Evolutionary conservation across 1,140 invertebrate species (phyloP), one percentile per base, ranked within the genome.

Genomic region (Heterodera schachtii): DNA sequence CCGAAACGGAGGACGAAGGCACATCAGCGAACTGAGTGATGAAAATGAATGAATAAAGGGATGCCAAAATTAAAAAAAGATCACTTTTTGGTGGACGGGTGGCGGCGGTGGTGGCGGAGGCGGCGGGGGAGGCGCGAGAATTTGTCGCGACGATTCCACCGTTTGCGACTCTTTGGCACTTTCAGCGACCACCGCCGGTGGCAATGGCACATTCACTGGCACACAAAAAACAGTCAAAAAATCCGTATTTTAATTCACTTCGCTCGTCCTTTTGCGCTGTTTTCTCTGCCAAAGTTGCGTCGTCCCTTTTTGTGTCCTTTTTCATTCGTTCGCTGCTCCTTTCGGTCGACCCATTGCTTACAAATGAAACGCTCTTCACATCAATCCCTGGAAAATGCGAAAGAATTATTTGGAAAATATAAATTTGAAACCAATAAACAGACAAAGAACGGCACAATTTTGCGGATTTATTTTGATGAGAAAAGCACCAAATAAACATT

Each of bases 61-160:
- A 16, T 16, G 57, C 16, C 11, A 5, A 16, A 19, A 60, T 16
- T 16, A 16, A 4, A 60, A 13, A 7, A 19, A 2, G 16, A 60
- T 19, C 57, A 16, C 16, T 60, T 60, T 60, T 19, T 60, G 57
- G 13, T 60, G 57, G 16, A 60, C 5, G 5, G 2, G 57, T 19
- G 57, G 74, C 43, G 44, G 74, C 44, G 46, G 46, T 19, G 47
- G 47, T 7, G 74, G 74, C 21, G 74, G 74, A 3, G 74, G 74
- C 1, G 74, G 74, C 41, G 49, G 74, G 6, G 49, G n/a, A 16
- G 46, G n/a, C 16, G 46, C 49, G n/a, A 8, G n/a, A 74, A 7
- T 60, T 1, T n/a, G 41, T 75, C 19, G 13, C 11, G 16, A 19
- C 11, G 31, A 60, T 19, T 19, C 19, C 57, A 13, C 4, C 4